phyloP scores from a whole-genome alignment of 2,113 vertebrate genomes.

The Thalassarche chlororhynchos region DNA sequence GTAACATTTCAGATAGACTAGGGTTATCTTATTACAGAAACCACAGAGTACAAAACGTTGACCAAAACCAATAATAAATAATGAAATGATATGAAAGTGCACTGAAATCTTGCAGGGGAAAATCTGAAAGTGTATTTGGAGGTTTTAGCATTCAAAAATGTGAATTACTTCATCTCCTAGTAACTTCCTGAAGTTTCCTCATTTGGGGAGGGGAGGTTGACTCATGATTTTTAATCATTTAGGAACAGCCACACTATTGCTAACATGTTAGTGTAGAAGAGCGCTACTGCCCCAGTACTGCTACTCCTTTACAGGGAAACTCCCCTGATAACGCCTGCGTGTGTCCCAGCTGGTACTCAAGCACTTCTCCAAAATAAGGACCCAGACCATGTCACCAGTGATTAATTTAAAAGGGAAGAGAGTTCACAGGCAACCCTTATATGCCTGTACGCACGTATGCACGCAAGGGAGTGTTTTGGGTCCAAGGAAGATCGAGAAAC shows the following conservation, averaged over 20 bases:
- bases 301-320: neutral
- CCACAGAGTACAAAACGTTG: neutral
- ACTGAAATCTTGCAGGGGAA: neutral
- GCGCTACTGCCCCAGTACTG: neutral
- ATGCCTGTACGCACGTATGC: neutral
- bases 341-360: neutral
- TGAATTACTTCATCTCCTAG: neutral
- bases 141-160: neutral
- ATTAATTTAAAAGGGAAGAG: neutral
- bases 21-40: neutral
- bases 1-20: neutral
- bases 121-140: neutral
- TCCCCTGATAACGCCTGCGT: fast-evolving
- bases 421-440: neutral
- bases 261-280: neutral
- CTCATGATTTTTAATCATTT: neutral
- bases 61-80: neutral
- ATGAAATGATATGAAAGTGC: fast-evolving
- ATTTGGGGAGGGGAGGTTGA: neutral
- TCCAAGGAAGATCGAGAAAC: neutral
- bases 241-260: neutral
- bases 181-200: neutral
- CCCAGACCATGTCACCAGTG: neutral
- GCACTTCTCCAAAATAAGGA: neutral
- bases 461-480: too few species aligned